Percentiles rank a stretch among this genome's conserved stretches.
phyloP scores from a whole-genome alignment of 2,113 vertebrate species.

The Myocastor coypus region DNA sequence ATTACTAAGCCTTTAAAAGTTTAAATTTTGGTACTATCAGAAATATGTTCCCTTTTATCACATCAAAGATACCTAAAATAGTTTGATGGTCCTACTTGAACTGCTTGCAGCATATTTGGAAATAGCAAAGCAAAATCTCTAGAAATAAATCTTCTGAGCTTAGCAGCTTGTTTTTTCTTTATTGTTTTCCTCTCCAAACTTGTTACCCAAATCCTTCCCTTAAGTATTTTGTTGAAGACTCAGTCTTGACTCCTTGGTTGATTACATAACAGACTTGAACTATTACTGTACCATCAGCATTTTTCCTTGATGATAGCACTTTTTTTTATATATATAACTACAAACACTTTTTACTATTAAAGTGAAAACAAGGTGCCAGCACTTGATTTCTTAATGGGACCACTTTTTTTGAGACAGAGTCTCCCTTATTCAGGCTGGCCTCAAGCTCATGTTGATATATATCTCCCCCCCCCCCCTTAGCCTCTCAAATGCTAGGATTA shows the following conservation, averaged over 20 bases:
- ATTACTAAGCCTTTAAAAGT: background rate
- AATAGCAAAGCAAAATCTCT: constrained; percentile 44
- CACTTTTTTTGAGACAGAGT: background rate
- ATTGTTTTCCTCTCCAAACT: background rate
- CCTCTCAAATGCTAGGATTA: background rate
- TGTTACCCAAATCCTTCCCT: background rate
- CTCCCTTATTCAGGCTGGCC: background rate
- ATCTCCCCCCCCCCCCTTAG: background rate
- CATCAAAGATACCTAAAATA: background rate
- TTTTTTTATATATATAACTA: background rate
- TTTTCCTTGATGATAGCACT: background rate
- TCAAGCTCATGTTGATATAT: background rate
- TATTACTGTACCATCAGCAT: background rate
- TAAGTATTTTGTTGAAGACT: constrained; percentile 5
- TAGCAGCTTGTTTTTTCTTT: constrained; percentile 36
- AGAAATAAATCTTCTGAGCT: constrained; percentile 31
- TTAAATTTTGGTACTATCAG: constrained; percentile 5
- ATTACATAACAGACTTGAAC: background rate
- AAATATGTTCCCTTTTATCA: background rate
- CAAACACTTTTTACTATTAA: constrained; percentile 13
- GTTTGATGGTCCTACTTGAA: constrained; percentile 33
- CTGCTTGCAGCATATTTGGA: background rate
- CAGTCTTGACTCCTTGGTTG: background rate
- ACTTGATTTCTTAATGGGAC: background rate
- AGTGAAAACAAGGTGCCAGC: background rate